These are phyloP conservation scores for Upupa epops DNA, from an alignment of 2,113 vertebrate genomes.

Conservation along the genomic window DNA sequence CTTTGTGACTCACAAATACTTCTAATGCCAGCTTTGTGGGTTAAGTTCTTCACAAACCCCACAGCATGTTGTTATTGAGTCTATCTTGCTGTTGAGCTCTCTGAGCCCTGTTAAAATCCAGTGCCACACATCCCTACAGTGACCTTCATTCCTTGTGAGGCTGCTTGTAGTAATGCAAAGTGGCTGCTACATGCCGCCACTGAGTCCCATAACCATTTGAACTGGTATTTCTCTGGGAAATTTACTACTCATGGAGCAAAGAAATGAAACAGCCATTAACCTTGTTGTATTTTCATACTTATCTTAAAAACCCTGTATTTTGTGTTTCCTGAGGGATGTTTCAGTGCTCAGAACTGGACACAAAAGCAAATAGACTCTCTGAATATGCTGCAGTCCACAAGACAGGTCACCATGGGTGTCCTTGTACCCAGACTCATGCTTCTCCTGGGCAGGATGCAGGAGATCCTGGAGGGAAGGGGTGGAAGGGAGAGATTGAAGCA, in stretches of 20 bases:
- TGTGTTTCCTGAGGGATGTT: background rate
- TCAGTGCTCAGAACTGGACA: background rate
- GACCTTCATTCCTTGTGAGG: background rate
- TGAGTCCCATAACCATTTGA: background rate
- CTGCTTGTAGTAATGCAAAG: background rate
- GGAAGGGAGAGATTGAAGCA: background rate
- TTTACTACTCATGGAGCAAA: background rate
- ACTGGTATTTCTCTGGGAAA: background rate
- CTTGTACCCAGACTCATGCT: rapidly evolving
- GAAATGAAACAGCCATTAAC: background rate
- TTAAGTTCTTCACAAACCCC: background rate
- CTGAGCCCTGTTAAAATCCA: background rate
- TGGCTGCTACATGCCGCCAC: background rate
- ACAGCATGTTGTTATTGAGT: background rate
- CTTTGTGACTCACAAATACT: background rate
- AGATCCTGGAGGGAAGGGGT: too few species aligned
- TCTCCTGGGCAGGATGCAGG: background rate
- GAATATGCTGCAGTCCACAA: background rate
- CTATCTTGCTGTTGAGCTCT: background rate
- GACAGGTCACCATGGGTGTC: background rate
- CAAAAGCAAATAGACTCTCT: background rate
- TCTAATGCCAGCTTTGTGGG: background rate
- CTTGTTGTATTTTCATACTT: background rate
- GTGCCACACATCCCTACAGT: background rate
- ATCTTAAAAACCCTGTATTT: background rate